phyloP scores from a whole-genome alignment of 2,113 vertebrate species.

The Lynx canadensis region DNA sequence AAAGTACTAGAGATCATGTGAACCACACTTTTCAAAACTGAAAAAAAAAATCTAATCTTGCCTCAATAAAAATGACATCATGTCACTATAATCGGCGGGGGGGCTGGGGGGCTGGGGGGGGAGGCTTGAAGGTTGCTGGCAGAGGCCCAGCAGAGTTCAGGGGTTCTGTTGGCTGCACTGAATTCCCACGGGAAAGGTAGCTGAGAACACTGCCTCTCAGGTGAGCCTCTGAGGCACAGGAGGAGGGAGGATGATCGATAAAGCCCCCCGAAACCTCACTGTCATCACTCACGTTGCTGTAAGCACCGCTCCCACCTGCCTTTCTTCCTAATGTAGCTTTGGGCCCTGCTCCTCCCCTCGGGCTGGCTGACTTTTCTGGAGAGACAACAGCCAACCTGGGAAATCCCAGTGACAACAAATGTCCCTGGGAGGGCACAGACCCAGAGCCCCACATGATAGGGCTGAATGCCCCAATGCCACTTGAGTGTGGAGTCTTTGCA shows the following conservation, averaged over 20 bases:
- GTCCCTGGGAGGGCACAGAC: not conserved
- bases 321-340: not conserved
- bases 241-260: slow-evolving; percentile 74
- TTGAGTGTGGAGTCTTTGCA: not conserved
- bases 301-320: not conserved
- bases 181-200: slow-evolving; percentile 98
- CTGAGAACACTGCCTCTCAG: slow-evolving; percentile 81
- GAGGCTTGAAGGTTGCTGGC: slow-evolving; percentile 91
- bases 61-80: slow-evolving; percentile 85
- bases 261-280: slow-evolving; percentile 71
- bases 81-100: slow-evolving; percentile 84
- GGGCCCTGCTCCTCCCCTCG: not conserved
- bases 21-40: slow-evolving; percentile 87
- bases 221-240: slow-evolving; percentile 82
- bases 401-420: not conserved
- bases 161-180: slow-evolving; percentile 89
- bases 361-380: not conserved
- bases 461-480: not conserved
- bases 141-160: slow-evolving; percentile 90
- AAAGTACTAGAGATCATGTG: slow-evolving; percentile 86
- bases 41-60: slow-evolving; percentile 81
- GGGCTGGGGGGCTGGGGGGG: not conserved
- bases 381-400: not conserved
- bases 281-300: not conserved
- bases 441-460: not conserved